Conservation (phyloP, 2,888 invertebrate species). For the Pyrrhia umbra region DNA sequence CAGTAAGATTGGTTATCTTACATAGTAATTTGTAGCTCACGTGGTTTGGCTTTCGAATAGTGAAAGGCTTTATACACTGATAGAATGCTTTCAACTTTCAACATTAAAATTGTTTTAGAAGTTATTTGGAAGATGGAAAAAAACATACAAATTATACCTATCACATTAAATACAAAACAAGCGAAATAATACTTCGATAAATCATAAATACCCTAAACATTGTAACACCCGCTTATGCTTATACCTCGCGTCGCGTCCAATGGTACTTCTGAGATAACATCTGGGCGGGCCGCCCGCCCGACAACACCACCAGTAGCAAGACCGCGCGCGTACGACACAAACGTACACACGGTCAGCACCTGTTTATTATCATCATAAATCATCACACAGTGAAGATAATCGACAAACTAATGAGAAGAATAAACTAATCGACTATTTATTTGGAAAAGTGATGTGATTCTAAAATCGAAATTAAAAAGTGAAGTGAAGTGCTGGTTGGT, state of each 20-base stretch:
- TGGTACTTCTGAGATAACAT: conserved; percentile 77
- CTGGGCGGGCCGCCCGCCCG: conserved; percentile 83
- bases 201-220: conserved; percentile 1
- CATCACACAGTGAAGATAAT: conserved; percentile 54
- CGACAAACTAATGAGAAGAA: conserved; percentile 25
- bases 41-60: too few relatives aligned
- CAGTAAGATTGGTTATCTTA: too few relatives aligned
- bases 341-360: conserved; percentile 67
- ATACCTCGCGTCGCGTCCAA: conserved; percentile 23
- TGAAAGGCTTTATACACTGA: too few relatives aligned
- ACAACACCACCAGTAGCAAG: conserved; percentile 74
- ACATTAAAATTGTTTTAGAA: too few relatives aligned
- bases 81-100: too few relatives aligned
- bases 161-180: too few relatives aligned
- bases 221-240: conserved; percentile 31
- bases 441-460: conserved; percentile 35
- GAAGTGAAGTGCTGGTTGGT: conserved; percentile 63
- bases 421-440: conserved; percentile 27
- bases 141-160: too few relatives aligned
- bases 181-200: background rate
- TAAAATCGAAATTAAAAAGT: conserved; percentile 55
- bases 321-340: conserved; percentile 73
- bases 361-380: conserved; percentile 32
- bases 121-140: too few relatives aligned
- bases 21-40: too few relatives aligned